These are phyloP conservation scores for Meiosimyza decipiens DNA, from an alignment of 2,888 invertebrate species.

Conservation along the genomic window DNA sequence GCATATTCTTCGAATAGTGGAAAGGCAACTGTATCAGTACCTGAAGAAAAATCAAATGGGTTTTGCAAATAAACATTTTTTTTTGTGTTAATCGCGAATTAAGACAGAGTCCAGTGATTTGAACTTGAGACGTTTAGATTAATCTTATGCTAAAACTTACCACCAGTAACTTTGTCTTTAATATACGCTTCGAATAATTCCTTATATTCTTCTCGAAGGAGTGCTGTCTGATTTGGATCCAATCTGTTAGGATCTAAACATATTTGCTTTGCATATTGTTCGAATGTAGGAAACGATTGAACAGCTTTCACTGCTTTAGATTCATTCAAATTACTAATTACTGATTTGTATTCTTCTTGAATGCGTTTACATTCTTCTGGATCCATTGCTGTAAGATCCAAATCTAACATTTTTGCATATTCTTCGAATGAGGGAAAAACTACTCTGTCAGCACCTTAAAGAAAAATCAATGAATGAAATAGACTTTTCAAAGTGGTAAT, in stretches of 20 bases:
- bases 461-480: too few relatives aligned
- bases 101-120: too few relatives aligned
- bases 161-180: conserved; percentile 29
- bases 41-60: too few relatives aligned
- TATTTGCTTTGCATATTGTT: not conserved
- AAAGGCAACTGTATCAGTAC: conserved; percentile 43
- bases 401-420: conserved; percentile 68
- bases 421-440: conserved; percentile 64
- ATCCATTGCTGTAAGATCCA: conserved; percentile 58
- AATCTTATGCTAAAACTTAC: conserved; percentile 33
- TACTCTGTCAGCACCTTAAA: not conserved
- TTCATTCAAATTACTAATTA: too few relatives aligned
- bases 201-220: conserved; percentile 60
- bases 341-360: too few relatives aligned
- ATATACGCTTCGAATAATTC: conserved; percentile 50
- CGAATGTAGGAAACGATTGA: not conserved
- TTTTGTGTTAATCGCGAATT: too few relatives aligned
- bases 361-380: conserved; percentile 67
- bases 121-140: too few relatives aligned
- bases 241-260: not conserved
- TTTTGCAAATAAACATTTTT: too few relatives aligned
- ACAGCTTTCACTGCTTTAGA: too few relatives aligned
- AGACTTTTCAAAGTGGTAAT: too few relatives aligned
- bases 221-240: conserved; percentile 3
- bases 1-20: conserved; percentile 68